These are phyloP conservation scores for Adoxophyes honmai DNA, from an alignment of 1,140 invertebrate genomes.

Conservation along the genomic window DNA sequence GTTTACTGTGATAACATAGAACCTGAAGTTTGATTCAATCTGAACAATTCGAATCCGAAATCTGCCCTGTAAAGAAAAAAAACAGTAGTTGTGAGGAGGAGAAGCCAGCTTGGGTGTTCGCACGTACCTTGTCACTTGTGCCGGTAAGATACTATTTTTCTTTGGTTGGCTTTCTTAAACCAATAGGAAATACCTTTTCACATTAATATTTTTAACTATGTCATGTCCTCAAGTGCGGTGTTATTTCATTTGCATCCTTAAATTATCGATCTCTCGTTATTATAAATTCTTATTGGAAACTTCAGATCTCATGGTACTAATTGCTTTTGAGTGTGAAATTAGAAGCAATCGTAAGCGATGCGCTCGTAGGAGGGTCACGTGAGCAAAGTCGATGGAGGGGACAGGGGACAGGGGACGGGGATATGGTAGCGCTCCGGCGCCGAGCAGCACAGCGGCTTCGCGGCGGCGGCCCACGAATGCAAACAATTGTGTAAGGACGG, in stretches of 20 bases:
- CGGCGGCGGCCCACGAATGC: constrained; percentile 44
- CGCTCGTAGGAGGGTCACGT: constrained; percentile 25
- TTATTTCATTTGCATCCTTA: constrained; percentile 73
- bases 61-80: constrained; percentile 58
- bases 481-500: constrained; percentile 79
- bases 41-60: constrained; percentile 26
- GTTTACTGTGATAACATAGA: constrained; percentile 69
- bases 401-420: too few species aligned
- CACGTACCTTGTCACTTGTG: constrained; percentile 53
- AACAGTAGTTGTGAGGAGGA: constrained; percentile 54
- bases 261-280: constrained; percentile 43
- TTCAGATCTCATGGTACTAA: constrained; percentile 73
- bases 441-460: constrained; percentile 24
- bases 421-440: constrained; percentile 30
- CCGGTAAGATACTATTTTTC: constrained; percentile 55
- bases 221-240: constrained; percentile 74
- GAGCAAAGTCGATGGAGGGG: constrained; percentile 22
- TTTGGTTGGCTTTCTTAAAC: constrained; percentile 65
- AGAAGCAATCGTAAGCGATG: constrained; percentile 28
- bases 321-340: constrained; percentile 58
- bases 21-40: constrained; percentile 33
- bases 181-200: constrained; percentile 78
- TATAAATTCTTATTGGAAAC: constrained; percentile 57
- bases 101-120: constrained; percentile 72
- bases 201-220: constrained; percentile 77